Evolutionary conservation across 35 echinoderm and acorn worm species (phyloP).

Genomic region (Strongylocentrotus purpuratus): DNA sequence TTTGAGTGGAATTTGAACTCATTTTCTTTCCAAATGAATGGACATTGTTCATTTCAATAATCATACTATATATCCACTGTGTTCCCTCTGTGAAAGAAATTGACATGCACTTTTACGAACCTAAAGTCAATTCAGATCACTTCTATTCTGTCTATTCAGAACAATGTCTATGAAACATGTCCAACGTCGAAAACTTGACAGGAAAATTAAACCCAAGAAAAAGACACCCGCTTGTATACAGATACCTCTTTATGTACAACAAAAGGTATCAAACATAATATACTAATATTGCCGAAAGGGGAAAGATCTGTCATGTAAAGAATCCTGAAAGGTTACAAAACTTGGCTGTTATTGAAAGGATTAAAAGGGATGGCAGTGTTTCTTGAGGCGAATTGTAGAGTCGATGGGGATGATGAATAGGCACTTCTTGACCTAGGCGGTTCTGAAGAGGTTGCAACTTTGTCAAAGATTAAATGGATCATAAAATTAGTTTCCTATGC

Average conservation of each 20-base stretch:
- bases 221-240: background rate
- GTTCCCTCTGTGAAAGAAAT: background rate
- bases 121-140: background rate
- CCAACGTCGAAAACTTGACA: background rate
- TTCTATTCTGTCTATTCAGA: background rate
- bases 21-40: background rate
- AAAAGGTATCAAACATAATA: slow-evolving; percentile 3
- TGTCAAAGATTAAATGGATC: slow-evolving; percentile 24
- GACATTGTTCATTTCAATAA: background rate
- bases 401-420: background rate
- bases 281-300: background rate
- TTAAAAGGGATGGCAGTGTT: background rate
- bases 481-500: slow-evolving; percentile 33
- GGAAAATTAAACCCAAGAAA: background rate
- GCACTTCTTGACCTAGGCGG: slow-evolving; percentile 7
- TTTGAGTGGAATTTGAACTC: background rate
- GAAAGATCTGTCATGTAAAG: background rate
- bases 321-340: background rate
- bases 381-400: background rate
- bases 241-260: background rate
- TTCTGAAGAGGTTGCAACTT: background rate
- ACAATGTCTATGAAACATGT: background rate
- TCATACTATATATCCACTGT: too few relatives aligned
- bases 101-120: background rate
- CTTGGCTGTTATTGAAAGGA: background rate